A percentile compares a stretch with the other conserved stretches of the same genome.
These are phyloP conservation scores for Drosophila macrospina DNA, from an alignment of 2,888 invertebrate species.

Conservation along the genomic window DNA sequence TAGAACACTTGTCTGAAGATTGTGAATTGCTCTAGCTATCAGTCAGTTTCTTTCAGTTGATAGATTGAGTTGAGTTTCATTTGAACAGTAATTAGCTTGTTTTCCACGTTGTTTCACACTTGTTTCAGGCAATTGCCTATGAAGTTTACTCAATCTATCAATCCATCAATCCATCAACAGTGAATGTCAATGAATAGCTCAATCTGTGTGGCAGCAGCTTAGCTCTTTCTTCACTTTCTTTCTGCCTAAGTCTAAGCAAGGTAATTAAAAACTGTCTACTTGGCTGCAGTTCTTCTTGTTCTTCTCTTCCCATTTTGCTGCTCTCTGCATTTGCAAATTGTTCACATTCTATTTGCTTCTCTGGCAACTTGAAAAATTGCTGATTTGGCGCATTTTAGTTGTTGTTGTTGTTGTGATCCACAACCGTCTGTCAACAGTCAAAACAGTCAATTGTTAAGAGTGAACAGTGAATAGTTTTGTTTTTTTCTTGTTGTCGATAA, in stretches of 20 bases:
- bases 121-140: background rate
- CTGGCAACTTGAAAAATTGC: constrained; percentile 20
- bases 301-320: background rate
- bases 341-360: constrained; percentile 33
- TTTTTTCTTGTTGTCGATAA: constrained; percentile 21
- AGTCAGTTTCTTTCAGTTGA: background rate
- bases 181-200: constrained; percentile 1
- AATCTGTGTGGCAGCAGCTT: background rate
- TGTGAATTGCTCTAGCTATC: too few relatives aligned
- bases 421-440: constrained; percentile 13
- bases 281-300: constrained; percentile 18
- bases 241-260: background rate
- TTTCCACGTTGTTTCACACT: background rate
- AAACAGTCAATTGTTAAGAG: constrained; percentile 17
- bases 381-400: constrained; percentile 7
- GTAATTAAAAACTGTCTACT: constrained; percentile 54
- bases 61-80: constrained; percentile 3
- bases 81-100: background rate
- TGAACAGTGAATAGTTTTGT: background rate
- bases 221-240: background rate
- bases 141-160: too few relatives aligned
- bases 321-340: constrained; percentile 26
- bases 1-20: too few relatives aligned
- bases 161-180: background rate
- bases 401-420: constrained; percentile 9